A percentile compares a stretch with the other conserved stretches of the same genome.
These are phyloP conservation scores for Melolontha melolontha DNA, from an alignment of 2,888 invertebrate genomes.

Conservation along the genomic window DNA sequence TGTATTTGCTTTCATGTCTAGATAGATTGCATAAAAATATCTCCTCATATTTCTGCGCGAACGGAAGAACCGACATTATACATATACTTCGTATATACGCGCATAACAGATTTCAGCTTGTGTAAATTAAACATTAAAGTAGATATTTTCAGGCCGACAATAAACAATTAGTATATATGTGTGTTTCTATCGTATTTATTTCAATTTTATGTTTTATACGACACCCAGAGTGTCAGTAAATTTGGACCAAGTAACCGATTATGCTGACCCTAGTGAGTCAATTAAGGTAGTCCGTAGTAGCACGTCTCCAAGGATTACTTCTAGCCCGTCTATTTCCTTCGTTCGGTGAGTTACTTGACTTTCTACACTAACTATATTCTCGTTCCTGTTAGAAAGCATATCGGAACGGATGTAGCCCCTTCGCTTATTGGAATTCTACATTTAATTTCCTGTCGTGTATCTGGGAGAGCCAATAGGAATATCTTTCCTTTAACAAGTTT, in stretches of 20 bases:
- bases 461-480: constrained; percentile 7
- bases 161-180: too few relatives aligned
- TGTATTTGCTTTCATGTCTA: too few relatives aligned
- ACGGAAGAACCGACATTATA: too few relatives aligned
- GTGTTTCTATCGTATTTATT: neutral
- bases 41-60: too few relatives aligned
- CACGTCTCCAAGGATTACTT: constrained; percentile 22
- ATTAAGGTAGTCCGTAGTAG: constrained; percentile 2
- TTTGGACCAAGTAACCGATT: neutral
- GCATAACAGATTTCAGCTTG: too few relatives aligned
- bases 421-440: constrained; percentile 1
- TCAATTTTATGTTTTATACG: constrained; percentile 2
- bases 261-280: constrained; percentile 6
- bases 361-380: neutral
- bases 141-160: too few relatives aligned
- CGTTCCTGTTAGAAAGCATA: too few relatives aligned
- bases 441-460: constrained; percentile 6
- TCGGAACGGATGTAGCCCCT: neutral
- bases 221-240: constrained; percentile 3
- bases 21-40: too few relatives aligned
- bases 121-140: too few relatives aligned
- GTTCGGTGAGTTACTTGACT: neutral
- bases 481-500: too few relatives aligned
- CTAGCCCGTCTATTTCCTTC: neutral
- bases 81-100: too few relatives aligned